phyloP scores from a whole-genome alignment of 2,888 invertebrate genomes.

The Ectropis crepuscularia region DNA sequence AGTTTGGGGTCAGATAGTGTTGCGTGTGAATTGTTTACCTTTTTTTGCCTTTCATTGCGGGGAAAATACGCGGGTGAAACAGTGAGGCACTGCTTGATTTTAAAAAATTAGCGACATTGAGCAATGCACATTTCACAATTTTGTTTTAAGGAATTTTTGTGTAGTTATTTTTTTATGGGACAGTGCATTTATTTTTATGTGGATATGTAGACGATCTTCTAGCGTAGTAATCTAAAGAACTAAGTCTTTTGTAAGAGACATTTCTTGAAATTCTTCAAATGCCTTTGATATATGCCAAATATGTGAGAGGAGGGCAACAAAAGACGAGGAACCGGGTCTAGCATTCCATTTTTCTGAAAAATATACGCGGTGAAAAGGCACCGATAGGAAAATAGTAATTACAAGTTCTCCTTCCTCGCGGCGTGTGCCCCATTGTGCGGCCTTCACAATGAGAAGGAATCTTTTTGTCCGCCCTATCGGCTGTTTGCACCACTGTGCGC shows the following conservation, averaged over 20 bases:
- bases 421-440: conserved; percentile 68
- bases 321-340: conserved; percentile 53
- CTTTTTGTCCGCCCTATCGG: conserved; percentile 83
- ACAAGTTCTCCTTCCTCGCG: conserved; percentile 75
- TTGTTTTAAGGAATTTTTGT: too few species aligned
- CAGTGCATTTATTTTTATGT: too few species aligned
- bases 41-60: too few species aligned
- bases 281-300: conserved; percentile 51
- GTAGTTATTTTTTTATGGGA: too few species aligned
- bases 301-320: conserved; percentile 66
- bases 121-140: too few species aligned
- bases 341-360: conserved; percentile 78
- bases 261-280: conserved; percentile 19
- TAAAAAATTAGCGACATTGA: too few species aligned
- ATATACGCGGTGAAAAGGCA: conserved; percentile 76
- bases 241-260: background rate
- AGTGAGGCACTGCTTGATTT: too few species aligned
- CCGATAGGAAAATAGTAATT: conserved; percentile 82
- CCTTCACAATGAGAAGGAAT: conserved; percentile 78
- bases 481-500: conserved; percentile 76
- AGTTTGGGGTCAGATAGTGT: too few species aligned
- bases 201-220: too few species aligned
- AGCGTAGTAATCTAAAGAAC: too few species aligned
- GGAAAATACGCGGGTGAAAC: too few species aligned
- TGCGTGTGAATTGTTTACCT: too few species aligned